phyloP scores from a whole-genome alignment of 2,113 vertebrate genomes.

The Sialia sialis region DNA sequence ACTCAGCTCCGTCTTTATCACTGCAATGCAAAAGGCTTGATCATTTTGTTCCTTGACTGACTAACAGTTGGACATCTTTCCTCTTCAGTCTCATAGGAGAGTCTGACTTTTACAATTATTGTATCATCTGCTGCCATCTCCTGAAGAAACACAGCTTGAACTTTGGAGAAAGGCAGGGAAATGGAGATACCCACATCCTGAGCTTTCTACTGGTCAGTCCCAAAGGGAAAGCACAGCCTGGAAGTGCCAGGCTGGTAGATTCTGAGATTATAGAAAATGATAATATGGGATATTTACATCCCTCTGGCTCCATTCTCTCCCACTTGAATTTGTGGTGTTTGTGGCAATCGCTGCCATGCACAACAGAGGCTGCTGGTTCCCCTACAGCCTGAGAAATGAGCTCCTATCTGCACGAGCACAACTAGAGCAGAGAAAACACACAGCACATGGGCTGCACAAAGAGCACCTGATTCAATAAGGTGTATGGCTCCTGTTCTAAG shows the following conservation, averaged over 20 bases:
- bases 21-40: neutral
- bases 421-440: neutral
- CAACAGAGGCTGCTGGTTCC: neutral
- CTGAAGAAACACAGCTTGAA: slow-evolving; percentile 26
- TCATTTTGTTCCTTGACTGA: neutral
- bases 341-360: neutral
- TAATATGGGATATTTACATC: neutral
- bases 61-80: neutral
- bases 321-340: neutral
- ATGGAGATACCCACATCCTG: neutral
- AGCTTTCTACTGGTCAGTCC: neutral
- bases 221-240: neutral
- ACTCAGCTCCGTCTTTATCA: neutral
- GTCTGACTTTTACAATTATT: neutral
- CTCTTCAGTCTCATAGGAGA: neutral
- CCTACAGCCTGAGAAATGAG: neutral
- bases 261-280: neutral
- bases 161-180: neutral
- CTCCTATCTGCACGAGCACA: neutral
- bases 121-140: slow-evolving; percentile 29
- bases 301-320: neutral
- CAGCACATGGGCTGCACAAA: neutral
- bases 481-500: neutral
- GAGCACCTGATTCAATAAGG: neutral
- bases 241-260: neutral